Percentiles rank a stretch among this genome's conserved stretches.
Evolutionary conservation across 1,140 invertebrate genomes (phyloP).

Genomic region (Chironomus striatipennis): DNA sequence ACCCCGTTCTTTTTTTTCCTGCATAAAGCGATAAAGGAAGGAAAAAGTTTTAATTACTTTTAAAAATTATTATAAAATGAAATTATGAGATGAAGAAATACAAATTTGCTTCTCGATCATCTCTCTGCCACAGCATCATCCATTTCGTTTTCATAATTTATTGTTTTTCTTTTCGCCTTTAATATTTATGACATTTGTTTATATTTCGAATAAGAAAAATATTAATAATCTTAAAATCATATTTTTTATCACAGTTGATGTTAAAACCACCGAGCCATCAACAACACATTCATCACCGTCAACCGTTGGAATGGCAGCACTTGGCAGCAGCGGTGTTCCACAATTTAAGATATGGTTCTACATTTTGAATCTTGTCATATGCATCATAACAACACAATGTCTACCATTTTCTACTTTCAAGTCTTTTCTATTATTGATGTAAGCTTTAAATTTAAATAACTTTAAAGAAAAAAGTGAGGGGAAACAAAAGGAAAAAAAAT

Average conservation of each 20-base stretch:
- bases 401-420: slow-evolving; percentile 20
- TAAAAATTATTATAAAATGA: background rate
- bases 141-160: too few relatives aligned
- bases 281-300: background rate
- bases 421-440: slow-evolving; percentile 10
- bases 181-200: background rate
- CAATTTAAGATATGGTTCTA: background rate
- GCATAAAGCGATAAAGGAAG: background rate
- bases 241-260: background rate
- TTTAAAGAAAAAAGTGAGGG: too few relatives aligned
- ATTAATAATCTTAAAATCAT: background rate
- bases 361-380: background rate
- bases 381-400: slow-evolving; percentile 19
- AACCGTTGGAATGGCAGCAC: background rate
- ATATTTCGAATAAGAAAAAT: background rate
- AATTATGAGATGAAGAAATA: background rate
- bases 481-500: background rate
- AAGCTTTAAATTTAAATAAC: background rate
- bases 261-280: slow-evolving; percentile 2
- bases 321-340: background rate
- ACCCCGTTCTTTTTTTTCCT: background rate
- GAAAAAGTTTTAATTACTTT: slow-evolving; percentile 7
- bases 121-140: background rate
- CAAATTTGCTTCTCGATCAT: background rate
- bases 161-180: background rate